Percentiles rank a stretch among this genome's conserved stretches.
These are phyloP conservation scores for Arbacia lixula DNA, from an alignment of 53 echinoderm and acorn worm species.

Conservation along the genomic window DNA sequence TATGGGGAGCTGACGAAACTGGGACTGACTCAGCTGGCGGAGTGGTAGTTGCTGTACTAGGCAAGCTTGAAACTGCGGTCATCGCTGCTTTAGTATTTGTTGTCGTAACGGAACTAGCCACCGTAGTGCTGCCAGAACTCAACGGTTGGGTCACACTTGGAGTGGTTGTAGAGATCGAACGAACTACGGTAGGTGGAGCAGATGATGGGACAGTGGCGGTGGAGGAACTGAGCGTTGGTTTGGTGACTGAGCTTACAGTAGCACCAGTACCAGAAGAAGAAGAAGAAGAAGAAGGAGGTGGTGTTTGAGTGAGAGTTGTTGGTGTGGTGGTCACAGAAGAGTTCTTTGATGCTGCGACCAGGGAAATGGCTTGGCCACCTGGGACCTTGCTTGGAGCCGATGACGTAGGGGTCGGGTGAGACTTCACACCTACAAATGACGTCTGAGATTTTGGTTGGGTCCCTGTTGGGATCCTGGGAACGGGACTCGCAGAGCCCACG, in stretches of 20 bases:
- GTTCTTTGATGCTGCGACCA: background rate
- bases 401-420: background rate
- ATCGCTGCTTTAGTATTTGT: too few relatives aligned
- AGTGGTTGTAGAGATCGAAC: background rate
- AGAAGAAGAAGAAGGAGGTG: background rate
- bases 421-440: background rate
- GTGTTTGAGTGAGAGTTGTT: background rate
- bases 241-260: background rate
- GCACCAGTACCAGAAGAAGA: background rate
- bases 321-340: conserved; percentile 2
- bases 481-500: conserved; percentile 6
- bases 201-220: background rate
- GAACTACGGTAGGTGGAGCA: background rate
- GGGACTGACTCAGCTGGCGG: conserved; percentile 20
- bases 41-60: too few relatives aligned
- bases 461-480: conserved; percentile 28
- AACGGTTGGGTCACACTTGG: too few relatives aligned
- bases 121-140: too few relatives aligned
- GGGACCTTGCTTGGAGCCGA: conserved; percentile 1
- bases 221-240: background rate
- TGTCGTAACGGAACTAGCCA: too few relatives aligned
- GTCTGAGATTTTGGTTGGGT: conserved; percentile 2
- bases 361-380: conserved; percentile 7
- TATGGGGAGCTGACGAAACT: conserved; percentile 3
- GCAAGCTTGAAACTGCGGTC: too few relatives aligned